These are phyloP conservation scores for Aphelocoma californica DNA, from an alignment of 2,797 vertebrate species.

Conservation along the genomic window DNA sequence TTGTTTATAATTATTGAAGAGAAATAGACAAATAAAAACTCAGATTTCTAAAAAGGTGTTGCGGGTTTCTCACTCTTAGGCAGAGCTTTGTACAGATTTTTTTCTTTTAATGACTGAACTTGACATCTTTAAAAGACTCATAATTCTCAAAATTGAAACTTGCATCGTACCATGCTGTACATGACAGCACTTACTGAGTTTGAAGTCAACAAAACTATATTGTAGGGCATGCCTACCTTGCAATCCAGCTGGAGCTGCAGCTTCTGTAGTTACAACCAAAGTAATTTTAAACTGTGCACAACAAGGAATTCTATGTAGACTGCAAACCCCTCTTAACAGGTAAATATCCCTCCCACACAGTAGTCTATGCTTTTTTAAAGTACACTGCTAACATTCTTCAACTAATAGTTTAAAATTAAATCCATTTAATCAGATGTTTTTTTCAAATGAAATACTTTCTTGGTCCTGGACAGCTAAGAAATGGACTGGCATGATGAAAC, in stretches of 20 bases:
- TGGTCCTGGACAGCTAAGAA: neutral
- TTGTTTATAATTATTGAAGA: neutral
- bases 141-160: neutral
- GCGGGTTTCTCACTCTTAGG: neutral
- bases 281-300: neutral
- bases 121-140: neutral
- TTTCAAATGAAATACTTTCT: neutral
- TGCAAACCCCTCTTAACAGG: neutral
- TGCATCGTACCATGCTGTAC: neutral
- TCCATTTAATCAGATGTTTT: neutral
- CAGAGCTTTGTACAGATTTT: neutral
- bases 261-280: neutral
- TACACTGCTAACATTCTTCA: neutral
- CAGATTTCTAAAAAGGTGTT: neutral
- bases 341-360: neutral
- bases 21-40: neutral
- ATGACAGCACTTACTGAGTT: neutral
- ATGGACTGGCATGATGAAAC: neutral
- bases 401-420: neutral
- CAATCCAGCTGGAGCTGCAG: neutral
- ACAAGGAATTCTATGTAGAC: neutral
- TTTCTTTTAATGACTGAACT: neutral
- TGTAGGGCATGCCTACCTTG: neutral
- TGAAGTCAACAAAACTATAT: neutral
- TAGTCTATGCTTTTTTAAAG: neutral